phyloP scores from a whole-genome alignment of 2,797 vertebrate genomes.

The Octomys mimax region DNA sequence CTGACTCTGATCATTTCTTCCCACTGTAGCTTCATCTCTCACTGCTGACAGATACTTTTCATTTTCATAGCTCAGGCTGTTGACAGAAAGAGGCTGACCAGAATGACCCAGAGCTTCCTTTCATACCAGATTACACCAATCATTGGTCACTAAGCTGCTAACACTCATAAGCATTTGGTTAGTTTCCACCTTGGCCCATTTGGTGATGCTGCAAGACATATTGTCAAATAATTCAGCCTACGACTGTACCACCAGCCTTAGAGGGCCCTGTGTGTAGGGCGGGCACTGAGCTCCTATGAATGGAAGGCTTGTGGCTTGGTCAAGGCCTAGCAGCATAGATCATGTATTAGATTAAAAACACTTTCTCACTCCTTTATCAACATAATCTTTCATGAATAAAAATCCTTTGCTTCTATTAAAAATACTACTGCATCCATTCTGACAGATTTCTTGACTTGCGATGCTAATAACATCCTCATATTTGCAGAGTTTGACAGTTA shows the following conservation, averaged over 20 bases:
- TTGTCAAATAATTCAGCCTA: neutral
- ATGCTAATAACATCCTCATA: neutral
- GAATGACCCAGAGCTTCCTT: constrained; percentile 22
- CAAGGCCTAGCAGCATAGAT: neutral
- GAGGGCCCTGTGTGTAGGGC: neutral
- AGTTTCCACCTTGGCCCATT: neutral
- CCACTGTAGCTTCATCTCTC: neutral
- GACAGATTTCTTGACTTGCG: neutral
- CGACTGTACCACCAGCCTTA: neutral
- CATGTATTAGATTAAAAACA: constrained; percentile 2
- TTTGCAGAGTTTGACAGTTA: neutral
- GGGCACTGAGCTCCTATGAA: neutral
- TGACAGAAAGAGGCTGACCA: neutral
- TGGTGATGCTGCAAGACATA: neutral
- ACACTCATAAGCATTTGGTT: neutral
- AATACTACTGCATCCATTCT: neutral
- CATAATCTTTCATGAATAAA: neutral
- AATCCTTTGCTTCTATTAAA: neutral
- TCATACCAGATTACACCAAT: neutral
- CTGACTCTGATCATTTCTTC: neutral
- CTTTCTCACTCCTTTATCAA: neutral
- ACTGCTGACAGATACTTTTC: neutral
- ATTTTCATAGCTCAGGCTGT: constrained; percentile 17
- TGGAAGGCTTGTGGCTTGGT: neutral
- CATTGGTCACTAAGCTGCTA: neutral